Evolutionary conservation across 2,113 vertebrate genomes (phyloP), one percentile per base, ranked within the genome.

Genomic region (Scomber colias): DNA sequence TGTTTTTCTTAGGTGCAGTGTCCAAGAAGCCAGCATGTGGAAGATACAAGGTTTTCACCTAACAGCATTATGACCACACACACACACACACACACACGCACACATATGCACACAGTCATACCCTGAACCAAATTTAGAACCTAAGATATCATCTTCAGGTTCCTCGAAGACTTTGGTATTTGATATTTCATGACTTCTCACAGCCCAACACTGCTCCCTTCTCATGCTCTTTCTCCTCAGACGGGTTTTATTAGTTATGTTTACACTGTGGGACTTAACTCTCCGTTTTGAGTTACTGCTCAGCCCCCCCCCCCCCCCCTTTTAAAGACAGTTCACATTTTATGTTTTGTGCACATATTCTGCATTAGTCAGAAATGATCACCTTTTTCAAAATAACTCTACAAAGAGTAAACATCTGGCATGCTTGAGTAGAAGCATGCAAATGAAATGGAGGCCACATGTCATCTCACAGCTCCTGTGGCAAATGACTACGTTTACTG

Each of bases 91-190:
- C 16, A 63, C 48, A 62, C 51, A 66, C 51, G 53, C 50, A 61
- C 15, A 61, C 46, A 74, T 0, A 57, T n/a, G 2, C 57, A 63
- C 59, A 84, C 11, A 55, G 68, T 62, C 71, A 84, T 76, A 87
- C 67, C 79, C 71, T 16, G 49, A 71, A 60, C 50, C 86, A 75
- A 60, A 90, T 89, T 84, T 83, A 87, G 85, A 80, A 87, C 79
- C 76, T 68, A 49, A 71, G 72, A 73, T 85, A 90, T 90, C 88
- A 78, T 87, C 68, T 83, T 92, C 64, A 83, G 72, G 84, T 94
- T 94, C 92, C 91, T 93, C 87, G 82, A 91, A 93, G 85, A 84
- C 89, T 64, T 74, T 62, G 72, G 59, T 85, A 81, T 87, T 66
- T 80, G 72, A 87, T 90, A 86, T 90, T 75, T 86, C 74, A 81